Conservation (phyloP, 1,140 invertebrate species). For the Anthonomus grandis region DNA sequence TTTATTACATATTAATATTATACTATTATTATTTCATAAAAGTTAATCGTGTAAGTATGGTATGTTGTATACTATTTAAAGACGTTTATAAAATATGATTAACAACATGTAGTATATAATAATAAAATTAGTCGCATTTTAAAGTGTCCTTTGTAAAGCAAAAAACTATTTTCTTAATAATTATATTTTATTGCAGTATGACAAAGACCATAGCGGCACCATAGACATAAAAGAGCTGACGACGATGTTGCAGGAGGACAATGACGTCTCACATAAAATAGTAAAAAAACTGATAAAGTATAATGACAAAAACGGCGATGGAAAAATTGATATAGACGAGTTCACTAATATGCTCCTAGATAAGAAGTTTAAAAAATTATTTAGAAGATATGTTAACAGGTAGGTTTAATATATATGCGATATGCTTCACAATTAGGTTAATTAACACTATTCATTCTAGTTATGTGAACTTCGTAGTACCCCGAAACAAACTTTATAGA, state of each 20-base stretch:
- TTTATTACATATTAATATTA: too few species aligned
- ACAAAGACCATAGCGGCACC: conserved; percentile 15
- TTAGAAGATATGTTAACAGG: conserved; percentile 34
- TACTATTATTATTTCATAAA: too few species aligned
- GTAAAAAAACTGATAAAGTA: conserved; percentile 17
- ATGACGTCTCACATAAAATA: conserved; percentile 15
- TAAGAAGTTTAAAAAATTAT: conserved; percentile 58
- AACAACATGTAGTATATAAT: too few species aligned
- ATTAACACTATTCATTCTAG: conserved; percentile 9
- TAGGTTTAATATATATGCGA: too few species aligned
- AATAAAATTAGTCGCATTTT: too few species aligned
- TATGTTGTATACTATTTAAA: too few species aligned
- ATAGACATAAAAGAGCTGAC: conserved; percentile 25
- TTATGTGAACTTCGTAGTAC: conserved; percentile 32
- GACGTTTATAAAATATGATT: too few species aligned
- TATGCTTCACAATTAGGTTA: not conserved
- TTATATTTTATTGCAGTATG: conserved; percentile 21
- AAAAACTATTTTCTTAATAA: not conserved
- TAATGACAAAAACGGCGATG: conserved; percentile 66
- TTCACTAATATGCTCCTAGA: conserved; percentile 72
- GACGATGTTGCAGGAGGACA: conserved; percentile 12
- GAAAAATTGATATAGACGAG: conserved; percentile 71
- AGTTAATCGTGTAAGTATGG: too few species aligned
- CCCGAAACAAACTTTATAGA: conserved; percentile 39
- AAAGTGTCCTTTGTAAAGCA: too few species aligned